Evolutionary conservation across 2,113 vertebrate species (phyloP).

Genomic region (Microtus montanus): DNA sequence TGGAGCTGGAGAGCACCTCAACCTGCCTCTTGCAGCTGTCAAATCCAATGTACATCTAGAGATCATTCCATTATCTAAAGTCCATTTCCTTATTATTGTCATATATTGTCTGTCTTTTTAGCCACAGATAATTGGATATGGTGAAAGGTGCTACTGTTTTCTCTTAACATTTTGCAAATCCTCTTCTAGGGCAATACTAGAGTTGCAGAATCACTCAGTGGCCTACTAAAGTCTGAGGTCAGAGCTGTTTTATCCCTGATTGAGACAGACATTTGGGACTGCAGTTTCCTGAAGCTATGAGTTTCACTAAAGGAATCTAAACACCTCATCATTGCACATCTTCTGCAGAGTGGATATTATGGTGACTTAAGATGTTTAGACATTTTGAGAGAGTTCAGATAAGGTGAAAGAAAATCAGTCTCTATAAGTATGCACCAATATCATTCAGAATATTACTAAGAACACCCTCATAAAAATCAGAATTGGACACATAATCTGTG

Average conservation of each 20-base stretch:
- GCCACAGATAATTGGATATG: slow-evolving; percentile 30
- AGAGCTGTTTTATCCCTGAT: neutral
- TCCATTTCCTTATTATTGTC: neutral
- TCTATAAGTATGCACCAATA: neutral
- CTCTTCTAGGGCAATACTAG: neutral
- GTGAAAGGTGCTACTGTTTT: slow-evolving; percentile 22
- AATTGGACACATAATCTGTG: neutral
- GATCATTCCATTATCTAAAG: slow-evolving; percentile 37
- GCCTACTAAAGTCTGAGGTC: slow-evolving; percentile 39
- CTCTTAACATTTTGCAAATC: slow-evolving; percentile 47
- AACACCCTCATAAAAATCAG: neutral
- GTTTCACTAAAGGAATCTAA: slow-evolving; percentile 37
- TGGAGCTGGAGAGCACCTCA: neutral
- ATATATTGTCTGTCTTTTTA: neutral
- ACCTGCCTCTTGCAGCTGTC: neutral
- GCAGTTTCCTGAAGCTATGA: neutral
- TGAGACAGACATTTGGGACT: neutral
- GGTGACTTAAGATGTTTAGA: neutral
- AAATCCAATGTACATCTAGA: neutral
- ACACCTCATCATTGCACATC: neutral
- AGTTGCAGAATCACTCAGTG: slow-evolving; percentile 25
- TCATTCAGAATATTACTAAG: neutral
- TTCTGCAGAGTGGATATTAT: neutral
- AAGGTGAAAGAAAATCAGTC: neutral
- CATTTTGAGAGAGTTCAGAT: neutral